Conservation (phyloP, 2,888 invertebrate species). For the Macaria notata region DNA sequence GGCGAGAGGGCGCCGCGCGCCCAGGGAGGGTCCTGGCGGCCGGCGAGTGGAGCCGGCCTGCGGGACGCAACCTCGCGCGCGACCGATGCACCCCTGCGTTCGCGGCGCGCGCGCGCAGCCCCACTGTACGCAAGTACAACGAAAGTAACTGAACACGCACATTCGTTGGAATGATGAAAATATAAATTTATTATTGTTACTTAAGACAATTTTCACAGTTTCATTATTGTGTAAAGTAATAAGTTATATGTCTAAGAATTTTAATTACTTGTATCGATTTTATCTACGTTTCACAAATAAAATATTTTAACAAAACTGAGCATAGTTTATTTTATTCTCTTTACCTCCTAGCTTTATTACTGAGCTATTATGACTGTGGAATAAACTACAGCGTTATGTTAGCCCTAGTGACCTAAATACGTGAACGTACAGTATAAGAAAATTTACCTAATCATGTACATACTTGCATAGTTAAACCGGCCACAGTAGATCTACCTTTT, state of each 20-base stretch:
- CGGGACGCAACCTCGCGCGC: conserved; percentile 16
- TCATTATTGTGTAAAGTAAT: conserved; percentile 76
- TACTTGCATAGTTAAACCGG: conserved; percentile 1
- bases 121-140: conserved; percentile 39
- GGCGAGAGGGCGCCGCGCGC: no score
- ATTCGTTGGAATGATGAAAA: conserved; percentile 57
- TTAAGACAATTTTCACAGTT: conserved; percentile 76
- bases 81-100: conserved; percentile 13
- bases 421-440: no score
- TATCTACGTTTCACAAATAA: conserved; percentile 82
- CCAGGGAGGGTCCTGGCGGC: no score
- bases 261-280: conserved; percentile 82
- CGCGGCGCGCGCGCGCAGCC: conserved; percentile 6
- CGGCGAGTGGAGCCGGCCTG: not conserved
- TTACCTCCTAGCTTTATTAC: not conserved
- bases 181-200: conserved; percentile 58
- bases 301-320: conserved; percentile 77
- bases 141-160: conserved; percentile 59
- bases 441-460: not conserved
- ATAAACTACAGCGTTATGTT: no score
- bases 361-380: no score
- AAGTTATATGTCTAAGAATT: conserved; percentile 77
- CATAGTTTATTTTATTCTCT: conserved; percentile 39
- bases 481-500: conserved; percentile 11
- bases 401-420: no score